A percentile compares a stretch with the other conserved stretches of the same genome.
phyloP scores from a whole-genome alignment of 2,888 invertebrate species.

The Elaeidobius kamerunicus region DNA sequence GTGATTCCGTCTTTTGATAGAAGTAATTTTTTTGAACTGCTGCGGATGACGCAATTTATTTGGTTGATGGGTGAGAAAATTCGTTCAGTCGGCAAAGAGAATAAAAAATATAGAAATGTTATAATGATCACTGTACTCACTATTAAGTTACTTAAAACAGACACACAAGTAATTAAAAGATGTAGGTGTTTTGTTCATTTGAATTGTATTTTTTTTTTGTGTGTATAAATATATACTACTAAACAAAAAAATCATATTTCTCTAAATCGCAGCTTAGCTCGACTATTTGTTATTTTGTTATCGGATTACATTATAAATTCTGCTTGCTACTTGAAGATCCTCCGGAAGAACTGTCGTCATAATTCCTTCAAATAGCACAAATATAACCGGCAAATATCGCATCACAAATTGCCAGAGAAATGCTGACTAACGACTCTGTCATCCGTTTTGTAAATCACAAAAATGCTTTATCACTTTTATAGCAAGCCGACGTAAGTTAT shows the following conservation, averaged over 20 bases:
- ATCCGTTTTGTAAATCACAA: constrained; percentile 36
- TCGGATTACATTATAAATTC: constrained; percentile 16
- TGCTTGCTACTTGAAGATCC: constrained; percentile 18
- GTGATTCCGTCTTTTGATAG: constrained; percentile 27
- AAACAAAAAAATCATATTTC: too few relatives aligned
- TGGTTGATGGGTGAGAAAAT: constrained; percentile 29
- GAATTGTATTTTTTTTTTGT: too few relatives aligned
- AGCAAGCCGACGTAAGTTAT: constrained; percentile 34
- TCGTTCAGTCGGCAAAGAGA: constrained; percentile 15
- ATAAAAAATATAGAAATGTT: too few relatives aligned
- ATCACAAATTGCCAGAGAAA: constrained; percentile 35
- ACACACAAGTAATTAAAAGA: too few relatives aligned
- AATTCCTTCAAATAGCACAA: constrained; percentile 34
- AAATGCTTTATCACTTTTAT: constrained; percentile 38
- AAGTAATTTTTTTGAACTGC: constrained; percentile 29
- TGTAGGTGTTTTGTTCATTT: too few relatives aligned
- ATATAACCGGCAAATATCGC: constrained; percentile 34
- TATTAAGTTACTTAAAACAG: too few relatives aligned
- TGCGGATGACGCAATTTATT: constrained; percentile 29
- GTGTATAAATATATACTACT: too few relatives aligned
- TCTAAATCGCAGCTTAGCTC: too few relatives aligned
- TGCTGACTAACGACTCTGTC: constrained; percentile 38
- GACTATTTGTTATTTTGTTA: constrained; percentile 16
- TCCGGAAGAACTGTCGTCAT: constrained; percentile 20
- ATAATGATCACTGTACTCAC: too few relatives aligned